Percentiles rank a stretch among this genome's conserved stretches.
Conservation (phyloP, 2,113 vertebrate species). For the Odontophorus gujanensis region DNA sequence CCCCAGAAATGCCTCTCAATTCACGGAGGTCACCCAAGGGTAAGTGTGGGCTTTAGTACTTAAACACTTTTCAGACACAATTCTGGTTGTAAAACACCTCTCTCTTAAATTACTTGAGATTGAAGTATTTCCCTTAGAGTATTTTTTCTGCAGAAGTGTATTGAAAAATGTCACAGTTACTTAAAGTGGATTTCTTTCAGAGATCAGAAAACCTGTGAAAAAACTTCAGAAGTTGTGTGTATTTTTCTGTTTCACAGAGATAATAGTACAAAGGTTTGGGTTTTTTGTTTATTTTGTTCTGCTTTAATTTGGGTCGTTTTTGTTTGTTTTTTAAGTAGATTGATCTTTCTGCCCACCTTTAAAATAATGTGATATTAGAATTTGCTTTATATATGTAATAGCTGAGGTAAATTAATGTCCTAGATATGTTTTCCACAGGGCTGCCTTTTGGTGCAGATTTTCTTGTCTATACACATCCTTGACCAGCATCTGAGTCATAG, state of each 20-base stretch:
- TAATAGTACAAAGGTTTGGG: not conserved
- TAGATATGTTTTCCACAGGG: not conserved
- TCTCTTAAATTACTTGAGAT: not conserved
- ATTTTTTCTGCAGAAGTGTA: not conserved
- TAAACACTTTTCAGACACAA: not conserved
- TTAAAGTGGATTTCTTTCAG: not conserved
- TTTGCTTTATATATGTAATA: not conserved
- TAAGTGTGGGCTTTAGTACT: not conserved
- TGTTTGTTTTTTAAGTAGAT: not conserved
- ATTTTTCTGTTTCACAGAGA: not conserved
- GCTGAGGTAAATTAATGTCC: not conserved
- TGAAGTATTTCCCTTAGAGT: not conserved
- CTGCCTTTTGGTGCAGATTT: not conserved
- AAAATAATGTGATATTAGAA: not conserved
- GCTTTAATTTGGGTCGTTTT: not conserved
- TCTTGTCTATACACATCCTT: not conserved
- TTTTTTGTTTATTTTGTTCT: not conserved
- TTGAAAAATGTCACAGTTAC: not conserved
- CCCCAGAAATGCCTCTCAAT: not conserved
- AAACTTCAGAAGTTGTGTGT: not conserved
- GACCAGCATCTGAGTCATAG: not conserved
- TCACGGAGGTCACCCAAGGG: not conserved
- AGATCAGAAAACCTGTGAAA: not conserved
- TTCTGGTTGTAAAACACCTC: not conserved
- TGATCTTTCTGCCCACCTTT: fast-evolving